These are phyloP conservation scores for Gymnocypris eckloni DNA, from an alignment of 2,797 vertebrate species.

Conservation along the genomic window DNA sequence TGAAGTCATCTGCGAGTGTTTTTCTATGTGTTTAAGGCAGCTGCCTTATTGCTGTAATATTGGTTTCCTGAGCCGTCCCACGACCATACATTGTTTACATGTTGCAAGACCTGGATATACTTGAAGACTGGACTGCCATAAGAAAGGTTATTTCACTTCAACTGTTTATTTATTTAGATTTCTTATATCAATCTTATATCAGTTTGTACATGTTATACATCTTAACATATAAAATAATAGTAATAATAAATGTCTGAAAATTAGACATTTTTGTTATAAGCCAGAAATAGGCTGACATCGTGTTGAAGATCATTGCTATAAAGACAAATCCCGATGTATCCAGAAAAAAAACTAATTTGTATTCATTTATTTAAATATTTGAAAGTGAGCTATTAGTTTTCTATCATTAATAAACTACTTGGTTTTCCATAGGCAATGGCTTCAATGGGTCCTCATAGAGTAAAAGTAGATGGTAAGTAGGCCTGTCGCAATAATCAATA, in stretches of 20 bases:
- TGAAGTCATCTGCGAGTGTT: background rate
- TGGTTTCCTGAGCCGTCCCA: constrained; percentile 78
- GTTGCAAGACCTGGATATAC: constrained; percentile 96
- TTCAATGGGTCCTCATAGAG: constrained; percentile 90
- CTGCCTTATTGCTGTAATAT: background rate
- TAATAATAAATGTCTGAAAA: no score
- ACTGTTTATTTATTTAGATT: background rate
- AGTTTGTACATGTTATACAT: background rate
- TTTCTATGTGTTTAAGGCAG: background rate
- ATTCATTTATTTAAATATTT: background rate
- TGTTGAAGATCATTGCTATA: background rate
- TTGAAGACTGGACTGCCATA: constrained; percentile 98
- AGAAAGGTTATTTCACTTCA: constrained; percentile 80
- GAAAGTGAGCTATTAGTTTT: background rate
- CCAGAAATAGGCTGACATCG: background rate
- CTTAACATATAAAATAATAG: background rate
- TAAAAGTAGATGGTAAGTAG: constrained; percentile 83
- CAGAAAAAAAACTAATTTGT: background rate
- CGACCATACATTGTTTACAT: constrained; percentile 99
- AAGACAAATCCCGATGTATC: background rate
- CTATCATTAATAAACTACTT: constrained; percentile 3
- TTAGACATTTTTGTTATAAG: no score
- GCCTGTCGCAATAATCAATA: no score
- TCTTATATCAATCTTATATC: background rate
- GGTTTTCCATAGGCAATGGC: constrained; percentile 87